Percentiles rank a stretch among this genome's conserved stretches.
Evolutionary conservation across 2,113 vertebrate species (phyloP).

Genomic region (Glareola pratincola): DNA sequence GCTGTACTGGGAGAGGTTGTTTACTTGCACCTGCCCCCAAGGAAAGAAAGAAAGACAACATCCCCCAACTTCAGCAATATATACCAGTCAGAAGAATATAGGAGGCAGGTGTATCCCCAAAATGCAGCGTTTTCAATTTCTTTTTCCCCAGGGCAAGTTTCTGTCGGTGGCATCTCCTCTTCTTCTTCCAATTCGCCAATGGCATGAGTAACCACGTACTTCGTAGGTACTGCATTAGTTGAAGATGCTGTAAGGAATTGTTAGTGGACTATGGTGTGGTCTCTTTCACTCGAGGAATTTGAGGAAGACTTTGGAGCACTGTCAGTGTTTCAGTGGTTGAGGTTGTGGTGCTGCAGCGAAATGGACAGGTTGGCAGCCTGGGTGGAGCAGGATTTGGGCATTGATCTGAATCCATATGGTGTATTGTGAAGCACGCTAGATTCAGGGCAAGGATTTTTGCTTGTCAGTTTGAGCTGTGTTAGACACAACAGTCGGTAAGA

Average conservation of each 20-base stretch:
- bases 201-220: rapidly evolving
- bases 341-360: background rate
- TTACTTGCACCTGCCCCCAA: rapidly evolving
- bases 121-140: background rate
- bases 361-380: background rate
- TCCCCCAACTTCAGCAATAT: rapidly evolving
- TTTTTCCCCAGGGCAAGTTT: background rate
- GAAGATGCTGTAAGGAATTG: background rate
- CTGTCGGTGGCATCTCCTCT: background rate
- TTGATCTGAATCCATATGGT: rapidly evolving
- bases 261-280: background rate
- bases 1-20: background rate
- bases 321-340: background rate
- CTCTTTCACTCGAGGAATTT: background rate
- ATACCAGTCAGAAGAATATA: background rate
- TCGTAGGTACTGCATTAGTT: rapidly evolving
- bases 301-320: background rate
- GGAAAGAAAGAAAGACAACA: background rate
- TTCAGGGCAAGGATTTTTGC: background rate
- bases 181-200: background rate
- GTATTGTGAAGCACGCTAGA: too few species aligned
- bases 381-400: background rate
- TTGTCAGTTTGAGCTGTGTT: background rate
- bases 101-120: background rate
- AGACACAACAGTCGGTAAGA: background rate